These are phyloP conservation scores for Xyrauchen texanus DNA, from an alignment of 2,113 vertebrate species.

Conservation along the genomic window DNA sequence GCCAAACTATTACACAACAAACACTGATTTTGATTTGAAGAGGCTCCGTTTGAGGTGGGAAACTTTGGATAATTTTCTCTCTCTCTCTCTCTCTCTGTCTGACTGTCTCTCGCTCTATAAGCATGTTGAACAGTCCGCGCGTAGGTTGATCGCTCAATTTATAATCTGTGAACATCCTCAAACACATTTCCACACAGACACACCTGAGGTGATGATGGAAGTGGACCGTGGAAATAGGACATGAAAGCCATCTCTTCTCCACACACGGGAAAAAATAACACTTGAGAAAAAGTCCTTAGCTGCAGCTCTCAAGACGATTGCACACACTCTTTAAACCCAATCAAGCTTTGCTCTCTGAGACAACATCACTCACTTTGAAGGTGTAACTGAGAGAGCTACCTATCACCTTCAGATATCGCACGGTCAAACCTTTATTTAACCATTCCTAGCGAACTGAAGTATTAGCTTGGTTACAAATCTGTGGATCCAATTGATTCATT, in stretches of 20 bases:
- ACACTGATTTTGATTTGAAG: slow-evolving; percentile 10
- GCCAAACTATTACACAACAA: too few relatives aligned
- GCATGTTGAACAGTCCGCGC: slow-evolving; percentile 19
- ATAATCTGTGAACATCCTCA: slow-evolving; percentile 4
- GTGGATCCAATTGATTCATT: background rate
- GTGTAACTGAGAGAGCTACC: slow-evolving; percentile 8
- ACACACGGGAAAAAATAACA: slow-evolving; percentile 15
- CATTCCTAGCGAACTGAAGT: background rate
- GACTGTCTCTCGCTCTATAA: background rate
- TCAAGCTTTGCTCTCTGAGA: slow-evolving; percentile 22
- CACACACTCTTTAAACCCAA: slow-evolving; percentile 30
- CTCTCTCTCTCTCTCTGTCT: background rate
- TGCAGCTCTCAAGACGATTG: slow-evolving; percentile 23
- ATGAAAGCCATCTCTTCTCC: slow-evolving; percentile 35
- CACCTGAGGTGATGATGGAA: slow-evolving; percentile 1
- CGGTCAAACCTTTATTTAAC: background rate
- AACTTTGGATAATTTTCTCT: slow-evolving; percentile 7
- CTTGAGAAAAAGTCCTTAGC: slow-evolving; percentile 14
- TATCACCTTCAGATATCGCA: slow-evolving; percentile 5
- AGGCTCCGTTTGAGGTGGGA: background rate
- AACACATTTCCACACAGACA: slow-evolving; percentile 19
- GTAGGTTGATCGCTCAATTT: slow-evolving; percentile 37
- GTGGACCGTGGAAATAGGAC: slow-evolving; percentile 23
- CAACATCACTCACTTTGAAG: slow-evolving; percentile 23
- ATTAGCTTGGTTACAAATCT: background rate